Percentiles rank a stretch among this genome's conserved stretches.
These are phyloP conservation scores for Crotalus tigris DNA, from an alignment of 2,113 vertebrate species.

Conservation along the genomic window DNA sequence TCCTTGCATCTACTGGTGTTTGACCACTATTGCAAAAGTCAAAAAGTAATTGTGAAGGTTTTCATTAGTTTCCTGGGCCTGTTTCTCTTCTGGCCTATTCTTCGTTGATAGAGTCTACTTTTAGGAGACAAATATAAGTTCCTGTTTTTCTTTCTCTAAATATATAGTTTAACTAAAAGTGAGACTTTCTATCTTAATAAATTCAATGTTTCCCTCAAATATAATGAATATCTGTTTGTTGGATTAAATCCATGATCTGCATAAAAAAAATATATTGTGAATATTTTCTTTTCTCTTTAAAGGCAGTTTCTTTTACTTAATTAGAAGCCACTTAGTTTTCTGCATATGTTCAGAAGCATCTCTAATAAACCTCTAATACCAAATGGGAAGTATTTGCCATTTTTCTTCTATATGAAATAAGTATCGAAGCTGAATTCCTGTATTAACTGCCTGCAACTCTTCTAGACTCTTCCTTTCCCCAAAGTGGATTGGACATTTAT, in stretches of 20 bases:
- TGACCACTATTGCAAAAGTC: not conserved
- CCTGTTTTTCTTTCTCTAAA: not conserved
- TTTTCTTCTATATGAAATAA: not conserved
- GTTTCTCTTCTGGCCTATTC: not conserved
- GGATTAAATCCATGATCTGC: not conserved
- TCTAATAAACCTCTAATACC: not conserved
- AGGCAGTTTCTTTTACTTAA: not conserved
- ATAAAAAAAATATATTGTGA: not conserved
- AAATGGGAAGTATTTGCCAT: not conserved
- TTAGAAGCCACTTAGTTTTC: not conserved
- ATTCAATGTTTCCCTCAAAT: not conserved
- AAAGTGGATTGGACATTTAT: too few relatives aligned
- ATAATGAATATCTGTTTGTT: not conserved
- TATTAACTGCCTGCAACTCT: not conserved
- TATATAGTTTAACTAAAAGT: not conserved
- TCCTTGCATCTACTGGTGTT: not conserved
- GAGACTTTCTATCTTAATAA: not conserved
- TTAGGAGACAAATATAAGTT: not conserved
- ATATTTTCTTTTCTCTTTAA: not conserved
- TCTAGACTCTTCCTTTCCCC: not conserved
- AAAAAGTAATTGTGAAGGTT: not conserved
- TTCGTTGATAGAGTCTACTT: not conserved
- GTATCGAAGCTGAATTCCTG: not conserved
- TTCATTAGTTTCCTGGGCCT: not conserved
- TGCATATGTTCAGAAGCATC: not conserved